phyloP scores from a whole-genome alignment of 2,888 invertebrate species.

The Aleiodes testaceus region DNA sequence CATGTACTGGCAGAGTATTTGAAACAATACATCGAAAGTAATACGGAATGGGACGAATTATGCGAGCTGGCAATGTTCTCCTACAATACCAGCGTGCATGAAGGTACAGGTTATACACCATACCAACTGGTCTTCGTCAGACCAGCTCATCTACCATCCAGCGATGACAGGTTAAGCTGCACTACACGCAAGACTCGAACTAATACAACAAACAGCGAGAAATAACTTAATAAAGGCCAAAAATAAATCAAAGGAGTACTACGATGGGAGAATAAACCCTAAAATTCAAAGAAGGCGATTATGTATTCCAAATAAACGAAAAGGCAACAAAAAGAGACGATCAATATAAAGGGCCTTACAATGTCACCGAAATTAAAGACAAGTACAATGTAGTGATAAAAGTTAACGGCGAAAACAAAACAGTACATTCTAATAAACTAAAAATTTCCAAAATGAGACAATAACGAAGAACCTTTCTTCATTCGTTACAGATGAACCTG shows the following conservation, averaged over 20 bases:
- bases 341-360: background rate
- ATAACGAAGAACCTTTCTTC: too few relatives aligned
- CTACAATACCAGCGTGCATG: conserved; percentile 36
- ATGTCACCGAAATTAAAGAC: background rate
- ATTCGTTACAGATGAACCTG: too few relatives aligned
- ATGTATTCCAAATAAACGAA: background rate
- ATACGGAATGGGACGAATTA: conserved; percentile 41
- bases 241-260: background rate
- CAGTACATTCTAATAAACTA: conserved; percentile 1
- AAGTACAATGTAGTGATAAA: background rate
- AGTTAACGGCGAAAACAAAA: background rate
- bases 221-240: background rate
- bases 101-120: too few relatives aligned
- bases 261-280: conserved; percentile 22
- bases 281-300: background rate
- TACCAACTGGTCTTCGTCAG: too few relatives aligned
- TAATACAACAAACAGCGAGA: background rate
- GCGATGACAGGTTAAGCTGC: too few relatives aligned
- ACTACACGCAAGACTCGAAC: too few relatives aligned
- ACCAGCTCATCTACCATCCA: too few relatives aligned
- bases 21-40: conserved; percentile 38
- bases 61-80: conserved; percentile 45
- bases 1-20: conserved; percentile 48
- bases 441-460: background rate
- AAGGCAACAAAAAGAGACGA: background rate